These are phyloP conservation scores for Girardinichthys multiradiatus DNA, from an alignment of 2,113 vertebrate species.

Conservation along the genomic window DNA sequence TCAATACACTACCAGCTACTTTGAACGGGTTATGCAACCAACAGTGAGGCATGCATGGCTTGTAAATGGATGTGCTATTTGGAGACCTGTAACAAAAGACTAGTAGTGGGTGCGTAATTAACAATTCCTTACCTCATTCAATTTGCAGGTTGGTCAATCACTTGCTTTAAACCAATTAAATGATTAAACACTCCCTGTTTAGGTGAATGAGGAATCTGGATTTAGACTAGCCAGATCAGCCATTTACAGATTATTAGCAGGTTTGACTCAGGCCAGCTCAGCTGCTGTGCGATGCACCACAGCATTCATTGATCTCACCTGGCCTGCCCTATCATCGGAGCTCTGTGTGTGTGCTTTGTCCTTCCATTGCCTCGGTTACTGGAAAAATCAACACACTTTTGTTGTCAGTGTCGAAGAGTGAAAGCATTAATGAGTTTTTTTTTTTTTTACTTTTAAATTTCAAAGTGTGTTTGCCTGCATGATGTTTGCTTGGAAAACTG, in stretches of 20 bases:
- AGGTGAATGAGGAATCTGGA: slow-evolving; percentile 22
- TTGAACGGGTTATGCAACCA: slow-evolving; percentile 53
- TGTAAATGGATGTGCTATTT: background rate
- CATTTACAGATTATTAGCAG: slow-evolving; percentile 6
- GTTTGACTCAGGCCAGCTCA: slow-evolving; percentile 12
- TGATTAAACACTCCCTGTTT: slow-evolving; percentile 11
- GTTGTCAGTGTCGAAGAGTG: background rate
- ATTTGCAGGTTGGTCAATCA: background rate
- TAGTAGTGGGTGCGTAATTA: background rate
- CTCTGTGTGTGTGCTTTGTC: background rate
- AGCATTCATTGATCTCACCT: slow-evolving; percentile 19
- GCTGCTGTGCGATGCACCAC: background rate
- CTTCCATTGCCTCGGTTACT: slow-evolving; percentile 16
- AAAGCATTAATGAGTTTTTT: background rate
- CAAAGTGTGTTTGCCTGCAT: background rate
- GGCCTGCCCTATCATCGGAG: slow-evolving; percentile 23
- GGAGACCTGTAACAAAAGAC: background rate
- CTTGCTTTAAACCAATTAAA: slow-evolving; percentile 18
- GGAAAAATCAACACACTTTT: slow-evolving; percentile 33
- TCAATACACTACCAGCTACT: slow-evolving; percentile 30
- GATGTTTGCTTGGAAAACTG: background rate
- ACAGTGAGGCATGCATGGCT: background rate
- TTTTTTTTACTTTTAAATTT: background rate
- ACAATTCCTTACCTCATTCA: background rate
- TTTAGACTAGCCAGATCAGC: slow-evolving; percentile 11